Base-by-base conservation (phyloP, 2,113 vertebrate genomes). In the Chrysemys picta region DNA sequence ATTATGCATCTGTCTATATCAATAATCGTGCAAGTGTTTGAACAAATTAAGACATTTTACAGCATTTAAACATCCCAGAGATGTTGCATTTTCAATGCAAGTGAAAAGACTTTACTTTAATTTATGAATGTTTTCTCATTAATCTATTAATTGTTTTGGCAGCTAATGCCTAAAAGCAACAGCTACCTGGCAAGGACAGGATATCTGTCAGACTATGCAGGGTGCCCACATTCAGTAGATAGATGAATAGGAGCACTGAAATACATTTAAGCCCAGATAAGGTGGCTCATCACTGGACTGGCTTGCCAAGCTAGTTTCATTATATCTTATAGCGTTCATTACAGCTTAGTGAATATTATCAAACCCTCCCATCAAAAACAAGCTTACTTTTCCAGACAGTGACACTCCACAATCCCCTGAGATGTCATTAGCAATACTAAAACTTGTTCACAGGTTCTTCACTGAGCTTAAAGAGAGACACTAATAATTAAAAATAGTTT, bases 121-220 rank as follows among this genome's bases (percentile, higher is more conserved):
- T 96, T 96, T 97, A 94, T 94, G 92, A 87, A 88, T 84, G 47
- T 93, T 97, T 96, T 80, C 87, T 95, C 90, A 93, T 96, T 96
- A 96, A 95, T 91, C 82, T 94, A 88, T 87, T 78, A 96, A 94
- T 91, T 94, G 83, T 94, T 97, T 96, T 97, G 97, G 95, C 97
- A 97, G 91, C 80, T 95, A 86, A 65, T 93, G 95, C 93, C 96
- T 96, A 87, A 97, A 92, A 96, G 93, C 94, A 96, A 87, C 91
- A 96, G 89, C 85, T 96, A 97, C 97, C 95, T 98, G 96, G 97
- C 97, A 97, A 94, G 96, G 94, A 96, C 90, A 93, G 89, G 91
- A 45, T 92, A 94, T 93, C 88, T 96, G 96, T 96, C 96, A 96
- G 96, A 86, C 93, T 89, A 93, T 56, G 97, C 94, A 91, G 89